Conservation (phyloP, 2,797 vertebrate species). For the Onychomys arenicola region DNA sequence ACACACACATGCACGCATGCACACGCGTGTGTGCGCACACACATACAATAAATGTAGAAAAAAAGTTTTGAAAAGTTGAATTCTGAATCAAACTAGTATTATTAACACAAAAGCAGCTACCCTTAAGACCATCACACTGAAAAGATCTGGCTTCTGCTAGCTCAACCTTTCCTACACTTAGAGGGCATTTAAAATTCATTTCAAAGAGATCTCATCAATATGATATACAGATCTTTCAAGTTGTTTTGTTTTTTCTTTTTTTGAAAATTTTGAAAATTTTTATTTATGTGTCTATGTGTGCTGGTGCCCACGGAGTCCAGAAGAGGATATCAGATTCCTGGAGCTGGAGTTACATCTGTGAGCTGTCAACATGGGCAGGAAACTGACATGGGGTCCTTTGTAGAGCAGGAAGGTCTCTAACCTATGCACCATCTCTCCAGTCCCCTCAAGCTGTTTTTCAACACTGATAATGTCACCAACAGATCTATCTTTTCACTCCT, state of each 20-base stretch:
- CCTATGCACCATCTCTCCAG: not conserved
- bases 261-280: not conserved
- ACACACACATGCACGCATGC: accelerated
- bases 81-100: constrained; percentile 33
- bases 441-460: constrained; percentile 26
- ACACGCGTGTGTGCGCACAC: not conserved
- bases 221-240: not conserved
- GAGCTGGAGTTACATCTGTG: not conserved
- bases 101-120: constrained; percentile 4
- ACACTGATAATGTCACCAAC: not conserved
- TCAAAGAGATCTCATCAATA: constrained; percentile 29
- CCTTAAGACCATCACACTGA: not conserved
- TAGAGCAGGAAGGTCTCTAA: not conserved
- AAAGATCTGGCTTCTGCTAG: not conserved
- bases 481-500: not conserved
- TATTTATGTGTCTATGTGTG: not conserved
- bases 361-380: not conserved
- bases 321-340: not conserved
- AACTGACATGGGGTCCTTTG: not conserved
- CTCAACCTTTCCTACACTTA: not conserved
- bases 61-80: not conserved
- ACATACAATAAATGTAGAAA: not conserved
- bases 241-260: not conserved
- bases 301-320: too few relatives aligned
- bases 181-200: constrained; percentile 30